Evolutionary conservation across 1,140 invertebrate genomes (phyloP).

Genomic region (Listronotus oregonensis): DNA sequence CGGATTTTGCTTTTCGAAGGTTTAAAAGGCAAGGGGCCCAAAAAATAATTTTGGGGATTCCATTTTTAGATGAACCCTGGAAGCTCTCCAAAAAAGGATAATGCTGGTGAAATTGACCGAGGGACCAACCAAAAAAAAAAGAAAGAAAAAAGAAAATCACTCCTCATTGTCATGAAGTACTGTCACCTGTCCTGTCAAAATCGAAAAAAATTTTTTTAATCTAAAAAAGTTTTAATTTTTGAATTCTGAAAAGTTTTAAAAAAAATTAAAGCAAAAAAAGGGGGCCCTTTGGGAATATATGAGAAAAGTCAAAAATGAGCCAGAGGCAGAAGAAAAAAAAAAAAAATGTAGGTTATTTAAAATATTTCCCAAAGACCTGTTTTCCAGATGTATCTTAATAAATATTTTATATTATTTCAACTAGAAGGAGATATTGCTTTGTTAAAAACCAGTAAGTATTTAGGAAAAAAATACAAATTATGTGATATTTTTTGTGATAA

Average conservation of each 20-base stretch:
- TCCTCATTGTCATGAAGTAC: too few species aligned
- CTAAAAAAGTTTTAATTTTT: constrained; percentile 12
- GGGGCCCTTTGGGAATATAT: constrained; percentile 97
- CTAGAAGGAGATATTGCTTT: constrained; percentile 97
- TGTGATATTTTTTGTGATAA: neutral
- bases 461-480: neutral
- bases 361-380: neutral
- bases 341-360: constrained; percentile 78
- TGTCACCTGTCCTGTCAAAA: too few species aligned
- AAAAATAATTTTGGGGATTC: too few species aligned
- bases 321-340: constrained; percentile 87
- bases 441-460: constrained; percentile 91
- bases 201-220: constrained; percentile 36
- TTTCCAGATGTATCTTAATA: constrained; percentile 5
- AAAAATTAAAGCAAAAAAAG: constrained; percentile 62
- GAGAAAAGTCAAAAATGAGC: constrained; percentile 86
- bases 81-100: too few species aligned
- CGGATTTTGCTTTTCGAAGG: too few species aligned
- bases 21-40: too few species aligned
- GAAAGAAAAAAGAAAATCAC: too few species aligned
- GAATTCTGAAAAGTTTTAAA: neutral
- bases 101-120: too few species aligned
- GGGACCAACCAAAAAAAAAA: too few species aligned
- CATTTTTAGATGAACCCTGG: too few species aligned
- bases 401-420: constrained; percentile 61